Base-by-base conservation (phyloP, 37 sponge, comb jelly and placozoan genomes). In the Cliona cf. orientalis region DNA sequence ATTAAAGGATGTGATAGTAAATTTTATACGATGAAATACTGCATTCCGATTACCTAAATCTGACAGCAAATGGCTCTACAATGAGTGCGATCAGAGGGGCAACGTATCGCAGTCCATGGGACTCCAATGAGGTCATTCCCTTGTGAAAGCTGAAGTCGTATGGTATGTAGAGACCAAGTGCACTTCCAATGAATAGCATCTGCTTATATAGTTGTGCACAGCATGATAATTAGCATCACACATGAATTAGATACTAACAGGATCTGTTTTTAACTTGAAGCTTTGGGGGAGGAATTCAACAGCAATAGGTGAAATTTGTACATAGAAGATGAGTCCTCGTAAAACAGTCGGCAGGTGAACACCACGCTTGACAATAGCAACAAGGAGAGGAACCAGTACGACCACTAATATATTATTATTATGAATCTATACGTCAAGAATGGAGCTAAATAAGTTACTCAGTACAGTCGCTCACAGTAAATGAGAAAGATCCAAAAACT, bases 91-190 rank as follows among this genome's bases (percentile, higher is more conserved):
- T 23, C 4, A 69, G 26, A 36, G 71, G 71, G 19, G 81, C 3
- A 26, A 67, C 35, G 59, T 68, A 80, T 41, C 81, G 36, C 41
- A 80, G 70, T 23, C 81, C 81, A 69, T 80, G 69, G 1, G 81
- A 58, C 81, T 80, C 81, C 59, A 69, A 29, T 4, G 81, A 32
- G 5, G 81, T 49, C 71, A 80, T 68, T 46, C 29, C 42, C 14
- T 9, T 5, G 28, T 69, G 69, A 40, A 80, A 33, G 40, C 42
- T 57, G 71, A 80, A 80, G 69, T 80, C 81, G 41, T 69, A 80
- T 37, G 81, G 81, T 17, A 70, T 41, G 40, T 80, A 80, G n/a
- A 80, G 40, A 22, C 71, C 69, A 5, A 69, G 55, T 7, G 12
- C 5, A 28, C 81, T 80, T 32, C 12, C 58, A n/a, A 80, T 68